Evolutionary conservation across 37 sponge, comb jelly and placozoan species (phyloP).

Genomic region (Oopsacas minuta): DNA sequence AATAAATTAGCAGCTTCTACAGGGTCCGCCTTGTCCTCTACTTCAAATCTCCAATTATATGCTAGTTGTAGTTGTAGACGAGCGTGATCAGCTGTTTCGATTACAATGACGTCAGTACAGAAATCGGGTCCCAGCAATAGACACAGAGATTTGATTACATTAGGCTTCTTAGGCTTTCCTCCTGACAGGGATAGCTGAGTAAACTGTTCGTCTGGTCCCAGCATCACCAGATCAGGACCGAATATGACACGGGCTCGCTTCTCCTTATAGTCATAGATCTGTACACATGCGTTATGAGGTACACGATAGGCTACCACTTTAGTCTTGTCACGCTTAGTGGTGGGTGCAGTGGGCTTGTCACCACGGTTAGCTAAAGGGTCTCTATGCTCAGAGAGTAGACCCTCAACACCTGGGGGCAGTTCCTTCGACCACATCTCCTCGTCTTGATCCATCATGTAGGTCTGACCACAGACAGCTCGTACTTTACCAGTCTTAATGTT

Average conservation of each 20-base stretch:
- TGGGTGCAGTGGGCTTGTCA: slow-evolving; percentile 32
- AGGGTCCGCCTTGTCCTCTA: slow-evolving; percentile 32
- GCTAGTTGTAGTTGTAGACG: slow-evolving; percentile 87
- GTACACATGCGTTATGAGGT: slow-evolving; percentile 96
- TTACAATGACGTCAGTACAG: slow-evolving; percentile 98
- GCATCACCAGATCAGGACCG: slow-evolving; percentile 98
- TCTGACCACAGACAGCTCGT: slow-evolving; percentile 78
- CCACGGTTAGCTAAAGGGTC: slow-evolving; percentile 91
- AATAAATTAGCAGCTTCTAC: slow-evolving; percentile 74
- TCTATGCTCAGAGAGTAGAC: slow-evolving; percentile 64
- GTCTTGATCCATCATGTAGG: slow-evolving; percentile 97
- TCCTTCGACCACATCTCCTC: slow-evolving; percentile 97
- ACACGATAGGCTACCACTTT: slow-evolving; percentile 91
- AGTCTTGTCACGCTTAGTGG: slow-evolving; percentile 73
- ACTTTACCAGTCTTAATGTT: slow-evolving; percentile 95
- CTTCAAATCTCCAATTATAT: slow-evolving; percentile 95
- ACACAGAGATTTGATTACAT: slow-evolving; percentile 90
- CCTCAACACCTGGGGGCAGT: slow-evolving; percentile 91
- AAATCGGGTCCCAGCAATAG: slow-evolving; percentile 98
- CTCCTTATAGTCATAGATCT: slow-evolving; percentile 99
- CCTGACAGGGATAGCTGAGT: slow-evolving; percentile 98
- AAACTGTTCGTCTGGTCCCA: slow-evolving; percentile 98
- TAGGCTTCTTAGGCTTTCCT: slow-evolving; percentile 99
- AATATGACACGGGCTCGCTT: slow-evolving; percentile 96
- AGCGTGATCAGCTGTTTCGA: slow-evolving; percentile 98